Evolutionary conservation across 1,140 invertebrate genomes (phyloP), one percentile per base, ranked within the genome.

Genomic region (Trinorchestia longiramus): DNA sequence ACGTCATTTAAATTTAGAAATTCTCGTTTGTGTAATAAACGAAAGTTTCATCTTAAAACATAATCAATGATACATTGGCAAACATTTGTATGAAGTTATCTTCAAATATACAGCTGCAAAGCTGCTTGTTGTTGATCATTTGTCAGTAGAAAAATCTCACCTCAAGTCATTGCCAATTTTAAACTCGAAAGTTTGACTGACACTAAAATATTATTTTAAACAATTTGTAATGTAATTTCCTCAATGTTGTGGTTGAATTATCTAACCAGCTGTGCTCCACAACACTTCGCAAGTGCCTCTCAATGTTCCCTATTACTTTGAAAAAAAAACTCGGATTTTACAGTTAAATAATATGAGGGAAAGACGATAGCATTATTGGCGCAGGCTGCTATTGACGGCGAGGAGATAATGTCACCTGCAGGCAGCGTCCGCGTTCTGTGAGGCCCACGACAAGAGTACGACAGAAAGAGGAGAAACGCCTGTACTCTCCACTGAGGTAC

Each of bases 381-480:
- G 43, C 1, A 4, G 17, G 41, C 92, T 94, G 92, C 92, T 17
- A 94, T 94, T 94, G 92, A 94, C 44, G 92, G 92, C 44, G 15
- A 44, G 43, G 92, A 94, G 92, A 94, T 94, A 43, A 43, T 94
- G 92, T 94, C 92, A 94, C 41, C 92, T 4, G 92, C 92, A 94
- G 92, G 44, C 62, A 19, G 62, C 62, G 11, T 36, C 11, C 62
- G 62, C 62, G 62, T 77, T 28, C 62, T 77, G 15, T 28, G 47
- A 36, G 36, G 15, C 62, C 62, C 62, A 28, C 15, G 62, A 3
- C 15, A 3, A 28, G 62, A 36, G 28, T 3, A 77, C 62, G 62
- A 77, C 28, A 77, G 62, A 77, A 77, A 77, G 36, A 77, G 1
- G 62, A 36, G 62, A 77, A 77, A 77, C 36, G 62, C 28, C 28